phyloP scores from a whole-genome alignment of 2,888 invertebrate species.

The Agrochola lota region DNA sequence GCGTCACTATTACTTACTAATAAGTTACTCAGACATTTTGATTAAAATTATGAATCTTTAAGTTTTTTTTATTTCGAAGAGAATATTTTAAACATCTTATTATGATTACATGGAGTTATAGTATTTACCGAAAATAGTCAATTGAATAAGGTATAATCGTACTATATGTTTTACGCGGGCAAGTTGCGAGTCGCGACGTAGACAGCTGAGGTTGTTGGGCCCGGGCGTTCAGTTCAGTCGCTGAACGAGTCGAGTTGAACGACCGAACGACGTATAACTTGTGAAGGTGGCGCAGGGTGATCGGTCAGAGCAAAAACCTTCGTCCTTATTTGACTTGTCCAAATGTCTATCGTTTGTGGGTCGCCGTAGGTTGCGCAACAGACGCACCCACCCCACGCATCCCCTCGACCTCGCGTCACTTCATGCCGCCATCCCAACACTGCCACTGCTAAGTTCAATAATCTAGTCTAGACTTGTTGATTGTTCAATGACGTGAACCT shows the following conservation, averaged over 20 bases:
- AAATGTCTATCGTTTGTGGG: conserved; percentile 79
- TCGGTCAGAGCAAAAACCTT: conserved; percentile 80
- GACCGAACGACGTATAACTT: conserved; percentile 72
- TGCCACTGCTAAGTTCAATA: conserved; percentile 73
- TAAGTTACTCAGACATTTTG: not conserved
- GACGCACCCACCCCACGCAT: conserved; percentile 69
- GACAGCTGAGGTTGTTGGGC: conserved; percentile 67
- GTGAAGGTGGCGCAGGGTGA: conserved; percentile 83
- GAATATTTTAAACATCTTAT: not conserved
- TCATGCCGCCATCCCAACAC: conserved; percentile 66
- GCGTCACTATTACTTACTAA: not conserved
- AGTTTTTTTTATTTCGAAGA: not conserved
- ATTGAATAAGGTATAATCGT: not conserved
- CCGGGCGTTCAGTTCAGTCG: conserved; percentile 67
- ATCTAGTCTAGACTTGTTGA: conserved; percentile 83
- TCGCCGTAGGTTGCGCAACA: conserved; percentile 79
- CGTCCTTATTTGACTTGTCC: conserved; percentile 81
- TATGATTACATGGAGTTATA: too few relatives aligned
- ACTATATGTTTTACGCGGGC: conserved; percentile 4
- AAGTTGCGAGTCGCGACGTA: conserved; percentile 43
- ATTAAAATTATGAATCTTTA: not conserved
- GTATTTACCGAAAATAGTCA: not conserved
- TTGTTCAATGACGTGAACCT: conserved; percentile 68
- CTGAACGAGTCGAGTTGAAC: conserved; percentile 75
- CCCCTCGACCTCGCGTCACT: conserved; percentile 69